Evolutionary conservation across 2,113 vertebrate genomes (phyloP).

Genomic region (Xenotilapia flavipinnis): DNA sequence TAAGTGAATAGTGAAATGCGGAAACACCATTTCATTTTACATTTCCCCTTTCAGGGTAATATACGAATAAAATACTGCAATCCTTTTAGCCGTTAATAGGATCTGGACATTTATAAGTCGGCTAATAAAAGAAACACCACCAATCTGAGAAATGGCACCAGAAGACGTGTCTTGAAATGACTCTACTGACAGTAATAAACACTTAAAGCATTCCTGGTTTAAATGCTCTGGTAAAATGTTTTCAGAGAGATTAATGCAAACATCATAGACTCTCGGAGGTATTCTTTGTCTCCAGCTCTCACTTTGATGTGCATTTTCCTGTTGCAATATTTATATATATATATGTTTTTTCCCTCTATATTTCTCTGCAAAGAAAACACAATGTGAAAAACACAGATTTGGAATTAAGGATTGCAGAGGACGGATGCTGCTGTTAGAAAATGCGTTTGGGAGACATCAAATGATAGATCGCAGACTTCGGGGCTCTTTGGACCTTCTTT

Average conservation of each 20-base stretch:
- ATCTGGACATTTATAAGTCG: background rate
- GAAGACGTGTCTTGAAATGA: background rate
- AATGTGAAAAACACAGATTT: slow-evolving; percentile 35
- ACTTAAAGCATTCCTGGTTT: background rate
- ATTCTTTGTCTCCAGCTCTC: slow-evolving; percentile 41
- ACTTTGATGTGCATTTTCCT: slow-evolving; percentile 44
- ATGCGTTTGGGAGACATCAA: slow-evolving; percentile 4
- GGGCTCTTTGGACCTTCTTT: background rate
- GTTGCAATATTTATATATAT: slow-evolving; percentile 23
- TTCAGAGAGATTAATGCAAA: slow-evolving; percentile 26
- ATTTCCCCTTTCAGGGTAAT: background rate
- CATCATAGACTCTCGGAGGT: slow-evolving; percentile 20
- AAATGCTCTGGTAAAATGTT: slow-evolving; percentile 1
- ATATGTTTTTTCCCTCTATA: background rate
- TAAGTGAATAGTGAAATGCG: background rate
- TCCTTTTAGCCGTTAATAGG: background rate
- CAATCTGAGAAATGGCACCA: background rate
- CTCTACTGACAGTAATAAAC: background rate
- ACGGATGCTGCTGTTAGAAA: background rate
- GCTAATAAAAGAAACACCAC: background rate
- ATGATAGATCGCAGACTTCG: slow-evolving; percentile 16
- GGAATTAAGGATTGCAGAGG: slow-evolving; percentile 4
- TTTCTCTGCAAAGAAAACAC: slow-evolving; percentile 10
- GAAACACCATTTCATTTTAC: background rate
- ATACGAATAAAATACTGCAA: background rate